Conservation (phyloP, 2,797 vertebrate species). For the Luscinia luscinia region DNA sequence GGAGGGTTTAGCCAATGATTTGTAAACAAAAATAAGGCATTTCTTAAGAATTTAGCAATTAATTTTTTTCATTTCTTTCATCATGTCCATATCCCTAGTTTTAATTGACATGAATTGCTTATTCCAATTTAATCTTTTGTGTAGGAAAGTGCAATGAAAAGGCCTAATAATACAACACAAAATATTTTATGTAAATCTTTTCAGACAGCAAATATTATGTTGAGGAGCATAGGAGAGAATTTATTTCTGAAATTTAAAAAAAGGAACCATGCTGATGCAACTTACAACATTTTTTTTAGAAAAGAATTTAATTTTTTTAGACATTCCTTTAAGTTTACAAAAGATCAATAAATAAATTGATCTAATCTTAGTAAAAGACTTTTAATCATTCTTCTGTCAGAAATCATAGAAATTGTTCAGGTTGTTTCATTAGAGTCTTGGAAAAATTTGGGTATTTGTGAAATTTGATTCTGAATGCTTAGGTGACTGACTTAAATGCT, state of each 20-base stretch:
- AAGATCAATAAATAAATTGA: background rate
- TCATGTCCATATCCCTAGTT: background rate
- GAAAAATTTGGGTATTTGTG: background rate
- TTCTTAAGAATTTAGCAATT: background rate
- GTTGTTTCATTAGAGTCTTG: background rate
- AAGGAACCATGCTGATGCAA: background rate
- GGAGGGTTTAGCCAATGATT: background rate
- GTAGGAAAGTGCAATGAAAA: background rate
- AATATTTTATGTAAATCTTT: background rate
- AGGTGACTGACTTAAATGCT: background rate
- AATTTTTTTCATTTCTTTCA: background rate
- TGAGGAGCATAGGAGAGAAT: background rate
- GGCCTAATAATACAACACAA: background rate
- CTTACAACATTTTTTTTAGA: background rate
- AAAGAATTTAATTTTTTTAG: background rate
- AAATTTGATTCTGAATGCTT: background rate
- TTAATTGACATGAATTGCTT: background rate
- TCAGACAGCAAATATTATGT: background rate
- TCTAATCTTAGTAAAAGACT: background rate
- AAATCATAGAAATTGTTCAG: background rate
- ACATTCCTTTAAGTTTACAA: background rate
- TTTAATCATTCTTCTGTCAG: background rate
- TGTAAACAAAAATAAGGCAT: background rate
- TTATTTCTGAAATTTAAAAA: background rate
- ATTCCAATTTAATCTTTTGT: background rate